A percentile compares a stretch with the other conserved stretches of the same genome.
Evolutionary conservation across 2,797 vertebrate genomes (phyloP).

Genomic region (Sebastes kiyomatsui): DNA sequence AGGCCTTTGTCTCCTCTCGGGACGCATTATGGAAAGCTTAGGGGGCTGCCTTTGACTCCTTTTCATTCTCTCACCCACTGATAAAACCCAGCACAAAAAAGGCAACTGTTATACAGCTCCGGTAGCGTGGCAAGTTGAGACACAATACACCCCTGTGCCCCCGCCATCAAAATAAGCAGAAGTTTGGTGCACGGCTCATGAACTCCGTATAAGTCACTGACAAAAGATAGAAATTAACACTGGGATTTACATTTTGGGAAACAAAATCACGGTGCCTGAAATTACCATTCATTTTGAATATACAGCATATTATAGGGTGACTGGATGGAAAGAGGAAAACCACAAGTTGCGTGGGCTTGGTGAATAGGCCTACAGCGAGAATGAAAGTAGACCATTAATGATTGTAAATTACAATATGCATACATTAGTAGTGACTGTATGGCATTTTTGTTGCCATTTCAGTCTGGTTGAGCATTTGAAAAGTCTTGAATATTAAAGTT

Average conservation of each 20-base stretch:
- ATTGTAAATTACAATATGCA: neutral
- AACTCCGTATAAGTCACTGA: conserved; percentile 48
- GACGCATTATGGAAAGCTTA: conserved; percentile 79
- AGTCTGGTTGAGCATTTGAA: neutral
- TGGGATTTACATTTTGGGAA: conserved; percentile 39
- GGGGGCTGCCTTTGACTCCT: conserved; percentile 75
- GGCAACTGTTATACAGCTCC: conserved; percentile 59
- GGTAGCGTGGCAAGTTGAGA: conserved; percentile 49
- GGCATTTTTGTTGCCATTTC: neutral
- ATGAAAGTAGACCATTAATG: neutral
- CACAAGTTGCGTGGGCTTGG: neutral
- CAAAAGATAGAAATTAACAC: conserved; percentile 48
- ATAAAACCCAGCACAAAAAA: conserved; percentile 67
- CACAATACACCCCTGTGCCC: conserved; percentile 51
- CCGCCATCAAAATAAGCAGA: conserved; percentile 45
- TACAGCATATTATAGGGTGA: neutral
- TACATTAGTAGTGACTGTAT: neutral
- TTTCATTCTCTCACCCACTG: conserved; percentile 72
- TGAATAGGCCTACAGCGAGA: neutral
- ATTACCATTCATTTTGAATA: conserved; percentile 2
- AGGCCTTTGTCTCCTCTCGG: conserved; percentile 76
- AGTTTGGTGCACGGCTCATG: conserved; percentile 36
- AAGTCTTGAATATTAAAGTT: neutral
- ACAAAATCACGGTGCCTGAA: conserved; percentile 26
- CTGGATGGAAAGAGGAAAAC: neutral